Conservation (phyloP, 2,797 vertebrate species). For the Molossus alvarezi region DNA sequence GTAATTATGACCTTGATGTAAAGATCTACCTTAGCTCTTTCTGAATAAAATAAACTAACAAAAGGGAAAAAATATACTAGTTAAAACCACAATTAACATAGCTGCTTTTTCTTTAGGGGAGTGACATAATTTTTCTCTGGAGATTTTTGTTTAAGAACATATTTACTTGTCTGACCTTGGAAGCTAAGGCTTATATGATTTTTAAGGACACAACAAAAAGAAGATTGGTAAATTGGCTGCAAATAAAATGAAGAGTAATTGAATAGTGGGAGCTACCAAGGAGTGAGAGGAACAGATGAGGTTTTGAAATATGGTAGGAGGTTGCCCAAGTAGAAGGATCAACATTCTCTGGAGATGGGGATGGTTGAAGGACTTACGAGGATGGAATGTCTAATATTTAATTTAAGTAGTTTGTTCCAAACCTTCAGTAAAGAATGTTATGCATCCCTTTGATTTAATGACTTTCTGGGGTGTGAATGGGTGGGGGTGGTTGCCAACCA, state of each 20-base stretch:
- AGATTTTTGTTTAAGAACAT: constrained; percentile 69
- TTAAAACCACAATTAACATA: constrained; percentile 56
- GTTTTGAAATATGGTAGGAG: neutral
- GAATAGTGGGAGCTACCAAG: neutral
- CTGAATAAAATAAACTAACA: constrained; percentile 57
- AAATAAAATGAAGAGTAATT: constrained; percentile 62
- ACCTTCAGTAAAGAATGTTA: neutral
- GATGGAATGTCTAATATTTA: constrained; percentile 17
- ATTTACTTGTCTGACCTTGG: constrained; percentile 47
- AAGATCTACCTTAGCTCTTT: constrained; percentile 57
- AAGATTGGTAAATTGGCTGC: constrained; percentile 41
- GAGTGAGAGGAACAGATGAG: neutral
- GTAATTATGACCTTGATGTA: constrained; percentile 66
- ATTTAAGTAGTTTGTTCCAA: constrained; percentile 32
- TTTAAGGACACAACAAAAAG: constrained; percentile 32
- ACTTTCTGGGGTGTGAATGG: neutral
- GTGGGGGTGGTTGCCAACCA: neutral
- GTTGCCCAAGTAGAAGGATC: neutral
- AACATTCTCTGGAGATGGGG: neutral
- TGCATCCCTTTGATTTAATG: neutral
- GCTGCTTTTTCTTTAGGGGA: constrained; percentile 53
- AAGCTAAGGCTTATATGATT: constrained; percentile 48
- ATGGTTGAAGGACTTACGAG: neutral
- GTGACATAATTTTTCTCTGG: constrained; percentile 65
- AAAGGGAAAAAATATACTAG: neutral